phyloP scores from a whole-genome alignment of 2,113 vertebrate species.

The Eurystomus gularis region DNA sequence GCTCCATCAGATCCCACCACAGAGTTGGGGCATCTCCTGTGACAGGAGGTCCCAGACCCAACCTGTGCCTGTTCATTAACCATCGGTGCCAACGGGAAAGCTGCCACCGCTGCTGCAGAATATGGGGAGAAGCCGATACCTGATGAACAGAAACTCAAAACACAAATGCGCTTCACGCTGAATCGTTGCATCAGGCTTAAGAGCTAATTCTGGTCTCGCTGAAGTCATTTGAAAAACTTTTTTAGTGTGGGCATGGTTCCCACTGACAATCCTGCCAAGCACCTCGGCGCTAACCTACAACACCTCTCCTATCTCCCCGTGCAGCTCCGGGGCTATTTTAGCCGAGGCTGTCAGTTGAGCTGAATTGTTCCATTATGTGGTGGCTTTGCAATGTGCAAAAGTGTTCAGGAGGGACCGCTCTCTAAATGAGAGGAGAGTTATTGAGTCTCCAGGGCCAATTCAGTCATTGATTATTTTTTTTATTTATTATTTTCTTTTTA shows the following conservation, averaged over 20 bases:
- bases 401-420: not conserved
- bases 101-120: not conserved
- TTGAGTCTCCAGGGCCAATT: not conserved
- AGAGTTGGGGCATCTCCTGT: not conserved
- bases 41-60: not conserved
- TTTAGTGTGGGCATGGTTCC: not conserved
- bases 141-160: not conserved
- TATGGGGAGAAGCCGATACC: not conserved
- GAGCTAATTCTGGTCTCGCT: not conserved
- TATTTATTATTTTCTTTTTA: not conserved
- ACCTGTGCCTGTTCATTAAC: fast-evolving
- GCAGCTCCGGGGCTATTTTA: not conserved
- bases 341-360: not conserved
- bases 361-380: conserved; percentile 20
- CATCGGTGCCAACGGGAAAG: fast-evolving
- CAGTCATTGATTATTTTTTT: not conserved
- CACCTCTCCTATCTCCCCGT: not conserved
- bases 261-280: not conserved
- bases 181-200: not conserved
- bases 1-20: not conserved
- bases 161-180: not conserved
- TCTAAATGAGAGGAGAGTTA: not conserved
- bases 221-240: not conserved
- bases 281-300: not conserved
- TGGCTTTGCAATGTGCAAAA: conserved; percentile 7